A percentile compares a stretch with the other conserved stretches of the same genome.
Evolutionary conservation across 2,888 invertebrate species (phyloP).

Genomic region (Drosophila nigricruria): DNA sequence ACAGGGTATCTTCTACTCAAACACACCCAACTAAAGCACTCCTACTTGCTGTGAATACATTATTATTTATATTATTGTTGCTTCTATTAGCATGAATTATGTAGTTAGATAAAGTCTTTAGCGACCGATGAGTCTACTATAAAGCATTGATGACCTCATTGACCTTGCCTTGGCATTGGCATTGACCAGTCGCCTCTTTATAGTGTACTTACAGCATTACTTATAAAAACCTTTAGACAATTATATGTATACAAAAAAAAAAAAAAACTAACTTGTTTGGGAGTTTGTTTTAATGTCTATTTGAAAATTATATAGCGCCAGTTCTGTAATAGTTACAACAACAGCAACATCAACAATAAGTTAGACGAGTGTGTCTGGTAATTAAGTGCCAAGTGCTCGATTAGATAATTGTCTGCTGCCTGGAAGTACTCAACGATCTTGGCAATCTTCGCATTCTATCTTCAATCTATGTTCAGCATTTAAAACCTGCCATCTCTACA

Average conservation of each 20-base stretch:
- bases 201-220: conserved; percentile 52
- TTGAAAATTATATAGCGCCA: conserved; percentile 63
- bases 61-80: conserved; percentile 24
- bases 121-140: conserved; percentile 40
- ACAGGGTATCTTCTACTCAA: background rate
- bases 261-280: conserved; percentile 33
- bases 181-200: conserved; percentile 42
- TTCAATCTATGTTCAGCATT: conserved; percentile 45
- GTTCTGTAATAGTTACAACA: conserved; percentile 54
- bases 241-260: conserved; percentile 7
- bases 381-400: conserved; percentile 76
- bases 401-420: conserved; percentile 69
- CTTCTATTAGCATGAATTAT: conserved; percentile 42
- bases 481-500: conserved; percentile 31
- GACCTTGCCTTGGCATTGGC: conserved; percentile 60
- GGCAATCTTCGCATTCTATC: conserved; percentile 52
- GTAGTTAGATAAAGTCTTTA: conserved; percentile 50
- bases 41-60: conserved; percentile 32
- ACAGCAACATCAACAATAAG: conserved; percentile 2
- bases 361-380: conserved; percentile 45
- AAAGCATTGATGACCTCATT: conserved; percentile 51
- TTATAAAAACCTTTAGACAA: conserved; percentile 16
- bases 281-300: conserved; percentile 55
- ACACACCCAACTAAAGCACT: background rate
- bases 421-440: conserved; percentile 56